These are phyloP conservation scores for Oreochromis grahami DNA, from an alignment of 2,797 vertebrate genomes.

Conservation along the genomic window DNA sequence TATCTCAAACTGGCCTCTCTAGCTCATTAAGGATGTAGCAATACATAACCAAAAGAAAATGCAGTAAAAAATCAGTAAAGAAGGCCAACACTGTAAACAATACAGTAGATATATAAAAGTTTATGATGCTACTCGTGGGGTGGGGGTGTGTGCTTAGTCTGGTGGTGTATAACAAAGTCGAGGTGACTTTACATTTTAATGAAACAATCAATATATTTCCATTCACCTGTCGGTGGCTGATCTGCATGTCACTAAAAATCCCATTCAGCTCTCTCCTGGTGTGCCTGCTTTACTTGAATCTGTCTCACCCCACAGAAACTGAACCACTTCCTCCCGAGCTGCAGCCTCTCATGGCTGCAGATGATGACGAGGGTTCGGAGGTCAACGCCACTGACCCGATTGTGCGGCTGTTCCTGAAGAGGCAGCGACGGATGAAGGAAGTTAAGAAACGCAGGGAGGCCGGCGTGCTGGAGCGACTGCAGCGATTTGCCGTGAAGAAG, in stretches of 20 bases:
- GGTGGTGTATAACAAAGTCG: background rate
- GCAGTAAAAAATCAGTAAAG: background rate
- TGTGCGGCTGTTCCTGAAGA: constrained; percentile 82
- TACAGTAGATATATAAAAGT: background rate
- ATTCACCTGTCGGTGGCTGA: background rate
- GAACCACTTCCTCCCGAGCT: constrained; percentile 88
- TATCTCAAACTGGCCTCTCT: background rate
- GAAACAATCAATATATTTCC: background rate
- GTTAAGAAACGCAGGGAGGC: constrained; percentile 80
- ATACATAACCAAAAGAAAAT: background rate
- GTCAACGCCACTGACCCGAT: constrained; percentile 79
- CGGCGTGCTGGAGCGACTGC: constrained; percentile 68
- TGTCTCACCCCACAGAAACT: constrained; percentile 67
- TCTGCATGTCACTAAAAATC: background rate
- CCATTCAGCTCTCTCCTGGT: background rate
- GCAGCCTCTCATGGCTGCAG: constrained; percentile 80
- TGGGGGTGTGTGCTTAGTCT: background rate
- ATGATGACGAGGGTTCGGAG: constrained; percentile 53
- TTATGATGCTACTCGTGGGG: background rate
- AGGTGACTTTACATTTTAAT: background rate
- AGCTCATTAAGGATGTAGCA: background rate
- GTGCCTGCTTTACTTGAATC: background rate
- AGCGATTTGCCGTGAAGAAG: constrained; percentile 82
- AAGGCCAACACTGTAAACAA: background rate
- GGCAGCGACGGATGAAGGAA: constrained; percentile 82